Evolutionary conservation across 2,113 vertebrate species (phyloP).

Genomic region (Cettia cetti): DNA sequence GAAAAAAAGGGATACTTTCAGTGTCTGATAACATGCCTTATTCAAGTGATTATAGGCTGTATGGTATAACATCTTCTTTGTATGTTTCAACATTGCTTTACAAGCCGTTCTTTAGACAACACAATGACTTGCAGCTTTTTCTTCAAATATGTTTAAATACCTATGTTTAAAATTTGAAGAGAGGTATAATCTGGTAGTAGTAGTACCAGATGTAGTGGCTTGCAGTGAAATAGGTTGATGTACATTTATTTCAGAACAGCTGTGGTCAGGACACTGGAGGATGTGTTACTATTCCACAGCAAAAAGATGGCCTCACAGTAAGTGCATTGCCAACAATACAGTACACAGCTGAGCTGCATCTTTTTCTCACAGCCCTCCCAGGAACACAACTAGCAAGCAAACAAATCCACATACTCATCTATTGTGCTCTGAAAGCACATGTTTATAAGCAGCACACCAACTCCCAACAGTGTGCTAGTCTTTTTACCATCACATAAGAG

Average conservation of each 20-base stretch:
- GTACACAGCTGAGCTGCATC: not conserved
- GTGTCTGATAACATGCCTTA: not conserved
- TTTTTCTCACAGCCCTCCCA: not conserved
- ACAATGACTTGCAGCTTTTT: not conserved
- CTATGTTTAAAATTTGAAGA: not conserved
- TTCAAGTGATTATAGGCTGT: not conserved
- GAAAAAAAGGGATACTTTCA: not conserved
- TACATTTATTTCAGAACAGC: not conserved
- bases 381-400: not conserved
- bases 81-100: not conserved
- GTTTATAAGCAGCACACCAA: not conserved
- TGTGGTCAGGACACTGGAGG: not conserved
- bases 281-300: not conserved
- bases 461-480: rapidly evolving
- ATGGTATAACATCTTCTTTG: not conserved
- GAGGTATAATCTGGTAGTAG: not conserved
- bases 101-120: not conserved
- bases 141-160: not conserved
- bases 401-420: not conserved
- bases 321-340: not conserved
- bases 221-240: not conserved
- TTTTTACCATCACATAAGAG: not conserved
- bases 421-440: not conserved
- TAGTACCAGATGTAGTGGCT: not conserved
- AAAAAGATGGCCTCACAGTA: not conserved